A percentile compares a stretch with the other conserved stretches of the same genome.
phyloP scores from a whole-genome alignment of 2,113 vertebrate genomes.

The Myrmecophaga tridactyla region DNA sequence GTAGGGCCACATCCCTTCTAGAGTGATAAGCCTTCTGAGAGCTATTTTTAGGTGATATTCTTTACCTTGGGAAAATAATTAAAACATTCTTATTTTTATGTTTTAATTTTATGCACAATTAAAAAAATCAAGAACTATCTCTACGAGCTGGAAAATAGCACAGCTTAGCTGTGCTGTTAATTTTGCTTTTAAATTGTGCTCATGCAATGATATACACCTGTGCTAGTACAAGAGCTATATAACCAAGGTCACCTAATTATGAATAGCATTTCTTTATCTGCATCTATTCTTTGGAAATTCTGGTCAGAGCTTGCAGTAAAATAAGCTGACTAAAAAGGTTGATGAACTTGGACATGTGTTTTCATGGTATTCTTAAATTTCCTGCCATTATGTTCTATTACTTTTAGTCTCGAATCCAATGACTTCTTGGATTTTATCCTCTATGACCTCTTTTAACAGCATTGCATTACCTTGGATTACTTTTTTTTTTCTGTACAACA shows the following conservation, averaged over 20 bases:
- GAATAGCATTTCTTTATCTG: not conserved
- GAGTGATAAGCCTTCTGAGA: not conserved
- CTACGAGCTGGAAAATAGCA: not conserved
- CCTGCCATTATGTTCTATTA: not conserved
- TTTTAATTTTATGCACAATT: no score
- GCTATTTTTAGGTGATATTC: not conserved
- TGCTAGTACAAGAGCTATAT: no score
- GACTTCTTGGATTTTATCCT: not conserved
- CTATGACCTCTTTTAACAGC: not conserved
- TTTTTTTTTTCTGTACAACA: not conserved
- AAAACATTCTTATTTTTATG: no score
- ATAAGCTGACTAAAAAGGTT: not conserved
- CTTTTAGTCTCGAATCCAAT: not conserved
- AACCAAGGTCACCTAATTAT: not conserved
- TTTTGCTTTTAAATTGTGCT: not conserved
- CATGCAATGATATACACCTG: not conserved
- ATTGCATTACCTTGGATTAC: not conserved
- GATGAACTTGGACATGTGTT: not conserved
- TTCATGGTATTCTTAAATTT: not conserved
- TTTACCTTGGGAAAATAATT: not conserved
- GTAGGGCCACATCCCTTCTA: not conserved
- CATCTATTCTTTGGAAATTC: not conserved
- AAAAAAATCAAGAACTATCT: not conserved
- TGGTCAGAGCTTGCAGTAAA: not conserved
- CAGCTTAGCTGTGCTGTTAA: not conserved